Evolutionary conservation across 2,113 vertebrate species (phyloP).

Genomic region (Podarcis raffonei): DNA sequence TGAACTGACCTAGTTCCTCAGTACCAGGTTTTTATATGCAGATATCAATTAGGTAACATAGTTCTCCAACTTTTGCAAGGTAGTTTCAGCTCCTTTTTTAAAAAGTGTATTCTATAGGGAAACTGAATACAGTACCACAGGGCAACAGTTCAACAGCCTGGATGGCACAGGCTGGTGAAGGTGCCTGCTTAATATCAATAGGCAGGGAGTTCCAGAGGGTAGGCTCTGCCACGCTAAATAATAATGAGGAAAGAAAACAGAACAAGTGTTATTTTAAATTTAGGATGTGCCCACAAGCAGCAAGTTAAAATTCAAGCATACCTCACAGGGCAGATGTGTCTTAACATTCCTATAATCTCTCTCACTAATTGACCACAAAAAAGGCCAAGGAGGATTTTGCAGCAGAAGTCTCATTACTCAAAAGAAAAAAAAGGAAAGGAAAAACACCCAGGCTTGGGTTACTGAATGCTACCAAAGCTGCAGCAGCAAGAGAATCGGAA

Average conservation of each 20-base stretch:
- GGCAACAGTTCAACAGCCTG: too few relatives aligned
- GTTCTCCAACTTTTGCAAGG: too few relatives aligned
- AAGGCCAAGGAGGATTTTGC: conserved; percentile 17
- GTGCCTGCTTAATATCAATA: background rate
- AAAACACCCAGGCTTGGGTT: accelerated
- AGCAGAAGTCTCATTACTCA: conserved; percentile 19
- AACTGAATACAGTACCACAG: too few relatives aligned
- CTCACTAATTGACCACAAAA: conserved; percentile 11
- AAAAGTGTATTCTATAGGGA: too few relatives aligned
- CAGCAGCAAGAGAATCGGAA: conserved; percentile 4
- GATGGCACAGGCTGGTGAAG: background rate
- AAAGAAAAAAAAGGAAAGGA: background rate
- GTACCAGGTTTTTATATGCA: too few relatives aligned
- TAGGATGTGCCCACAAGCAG: background rate
- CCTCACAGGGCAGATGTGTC: background rate
- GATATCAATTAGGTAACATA: too few relatives aligned
- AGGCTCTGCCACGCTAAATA: background rate
- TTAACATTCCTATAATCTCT: background rate
- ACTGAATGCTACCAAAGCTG: background rate
- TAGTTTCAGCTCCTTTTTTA: too few relatives aligned
- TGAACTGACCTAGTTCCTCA: too few relatives aligned
- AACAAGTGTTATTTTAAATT: background rate
- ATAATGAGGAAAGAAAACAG: background rate
- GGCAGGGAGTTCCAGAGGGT: background rate
- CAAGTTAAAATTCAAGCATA: background rate